Evolutionary conservation across 1,140 invertebrate genomes (phyloP).

Genomic region (Neodiprion virginianus): DNA sequence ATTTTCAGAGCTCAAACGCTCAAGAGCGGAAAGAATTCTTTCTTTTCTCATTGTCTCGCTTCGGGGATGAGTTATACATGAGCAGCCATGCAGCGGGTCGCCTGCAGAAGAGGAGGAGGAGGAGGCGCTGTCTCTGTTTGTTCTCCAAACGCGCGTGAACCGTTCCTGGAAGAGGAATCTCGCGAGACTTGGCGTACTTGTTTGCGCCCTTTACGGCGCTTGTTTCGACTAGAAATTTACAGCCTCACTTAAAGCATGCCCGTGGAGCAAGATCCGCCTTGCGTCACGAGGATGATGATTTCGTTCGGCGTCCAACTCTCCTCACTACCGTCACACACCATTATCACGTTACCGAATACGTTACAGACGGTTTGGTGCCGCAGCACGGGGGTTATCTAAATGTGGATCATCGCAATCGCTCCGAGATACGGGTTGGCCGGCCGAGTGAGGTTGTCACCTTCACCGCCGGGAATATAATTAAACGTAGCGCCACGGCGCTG

Average conservation of each 20-base stretch:
- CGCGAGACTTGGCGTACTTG: conserved; percentile 30
- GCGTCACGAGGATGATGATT: conserved; percentile 15
- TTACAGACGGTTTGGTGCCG: conserved; percentile 18
- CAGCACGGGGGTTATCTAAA: conserved; percentile 4
- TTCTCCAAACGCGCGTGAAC: conserved; percentile 9
- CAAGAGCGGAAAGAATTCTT: too few relatives aligned
- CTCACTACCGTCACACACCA: not conserved
- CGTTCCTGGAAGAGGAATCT: conserved; percentile 12
- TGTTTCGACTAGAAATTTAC: conserved; percentile 29
- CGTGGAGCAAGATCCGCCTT: not conserved
- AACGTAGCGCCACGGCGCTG: too few relatives aligned
- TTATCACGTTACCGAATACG: conserved; percentile 10
- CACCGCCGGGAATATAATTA: too few relatives aligned
- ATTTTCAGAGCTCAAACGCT: not conserved
- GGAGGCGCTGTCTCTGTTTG: conserved; percentile 22
- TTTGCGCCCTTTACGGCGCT: conserved; percentile 41
- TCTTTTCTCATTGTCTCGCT: too few relatives aligned
- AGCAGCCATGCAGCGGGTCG: too few relatives aligned
- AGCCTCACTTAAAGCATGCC: not conserved
- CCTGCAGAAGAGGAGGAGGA: not conserved
- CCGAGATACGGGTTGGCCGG: not conserved
- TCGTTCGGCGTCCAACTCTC: not conserved
- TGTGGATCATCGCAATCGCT: conserved; percentile 9
- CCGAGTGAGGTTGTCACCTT: too few relatives aligned
- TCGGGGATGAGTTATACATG: too few relatives aligned